phyloP scores from a whole-genome alignment of 2,113 vertebrate genomes.

The Phrynosoma platyrhinos region DNA sequence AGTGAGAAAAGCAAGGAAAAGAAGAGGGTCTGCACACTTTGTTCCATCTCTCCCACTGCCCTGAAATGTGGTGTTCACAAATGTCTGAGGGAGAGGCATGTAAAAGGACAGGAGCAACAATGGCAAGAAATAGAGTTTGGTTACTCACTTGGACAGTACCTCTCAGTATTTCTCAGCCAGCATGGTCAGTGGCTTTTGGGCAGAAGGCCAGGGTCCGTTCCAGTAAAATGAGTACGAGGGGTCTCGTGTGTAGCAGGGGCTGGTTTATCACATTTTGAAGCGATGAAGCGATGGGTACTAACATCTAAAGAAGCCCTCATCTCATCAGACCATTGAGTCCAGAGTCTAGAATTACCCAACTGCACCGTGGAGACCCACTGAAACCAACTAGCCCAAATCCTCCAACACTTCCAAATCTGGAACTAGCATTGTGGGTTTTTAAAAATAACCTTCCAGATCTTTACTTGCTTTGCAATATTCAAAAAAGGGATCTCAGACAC shows the following conservation, averaged over 20 bases:
- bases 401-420: neutral
- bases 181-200: neutral
- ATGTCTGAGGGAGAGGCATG: no score
- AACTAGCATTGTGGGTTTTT: neutral
- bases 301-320: neutral
- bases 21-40: neutral
- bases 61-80: no score
- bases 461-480: neutral
- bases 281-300: neutral
- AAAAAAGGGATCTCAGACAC: neutral
- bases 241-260: neutral
- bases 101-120: no score
- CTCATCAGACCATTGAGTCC: neutral
- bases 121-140: no score
- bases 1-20: neutral
- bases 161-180: neutral
- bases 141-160: no score
- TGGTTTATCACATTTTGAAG: neutral
- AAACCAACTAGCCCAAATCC: neutral
- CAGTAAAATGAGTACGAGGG: neutral
- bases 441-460: neutral
- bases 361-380: neutral
- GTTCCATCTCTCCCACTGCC: no score
- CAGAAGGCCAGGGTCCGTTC: neutral
- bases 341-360: neutral